Evolutionary conservation across 2,113 vertebrate genomes (phyloP), one percentile per base, ranked within the genome.

Genomic region (Sialia sialis): DNA sequence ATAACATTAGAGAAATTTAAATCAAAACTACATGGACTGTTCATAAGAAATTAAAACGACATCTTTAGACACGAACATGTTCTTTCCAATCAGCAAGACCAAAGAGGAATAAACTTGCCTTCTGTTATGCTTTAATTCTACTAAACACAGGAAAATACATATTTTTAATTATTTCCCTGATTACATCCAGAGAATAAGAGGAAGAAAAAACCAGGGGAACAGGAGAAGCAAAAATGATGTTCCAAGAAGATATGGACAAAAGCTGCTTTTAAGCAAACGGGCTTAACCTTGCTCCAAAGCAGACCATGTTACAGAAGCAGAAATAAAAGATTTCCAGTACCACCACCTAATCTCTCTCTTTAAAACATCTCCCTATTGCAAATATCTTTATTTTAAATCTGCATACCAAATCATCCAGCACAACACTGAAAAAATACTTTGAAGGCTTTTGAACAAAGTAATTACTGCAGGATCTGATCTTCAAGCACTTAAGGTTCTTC

Each of bases 121-220:
- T 89, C 43, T 77, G 3, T 12, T 32, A 54, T 2, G 3, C 8
- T 58, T 93, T 52, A 84, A 19, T 59, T 87, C 39, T 51, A 44
- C 8, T 58, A 26, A 72, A 17, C 8, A 15, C 0, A 1, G 3
- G 4, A 8, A 56, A 7, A 17, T 9, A 19, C 2, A 13, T 7
- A 41, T 32, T 52, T 46, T 10, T 7, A 48, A 29, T 48, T 30
- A 9, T 7, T 69, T 83, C 9, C 29, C 10, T 19, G 27, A 46
- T 21, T 84, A 26, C 10, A 78, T 12, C 2, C n/a, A 32, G 6
- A 11, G 6, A 46, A 34, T 0, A 34, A 18, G 5, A 69, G 4
- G 6, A 75, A 74, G 7, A 51, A 55, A 55, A 72, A n/a, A 8
- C 1, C 19, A 56, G 1, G 4, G 4, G 2, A 78, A 25, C 2